A percentile compares a stretch with the other conserved stretches of the same genome.
phyloP scores from a whole-genome alignment of 2,888 invertebrate genomes.

The Stramonita haemastoma region DNA sequence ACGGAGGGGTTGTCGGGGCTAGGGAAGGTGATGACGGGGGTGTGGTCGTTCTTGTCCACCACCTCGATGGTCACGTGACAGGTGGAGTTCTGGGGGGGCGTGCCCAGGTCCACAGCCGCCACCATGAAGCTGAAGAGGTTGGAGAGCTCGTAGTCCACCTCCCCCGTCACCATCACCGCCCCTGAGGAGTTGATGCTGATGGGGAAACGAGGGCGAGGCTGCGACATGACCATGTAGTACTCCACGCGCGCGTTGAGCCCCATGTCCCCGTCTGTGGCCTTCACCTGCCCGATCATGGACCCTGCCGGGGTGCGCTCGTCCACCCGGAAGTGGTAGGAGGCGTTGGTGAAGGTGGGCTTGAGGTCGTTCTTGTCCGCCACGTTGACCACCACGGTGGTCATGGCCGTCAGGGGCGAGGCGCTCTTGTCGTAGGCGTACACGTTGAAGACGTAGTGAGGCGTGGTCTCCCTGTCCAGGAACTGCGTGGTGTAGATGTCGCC shows the following conservation, averaged over 20 bases:
- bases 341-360: conserved; percentile 45
- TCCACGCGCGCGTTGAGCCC: conserved; percentile 47
- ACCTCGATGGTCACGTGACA: conserved; percentile 46
- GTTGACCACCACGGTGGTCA: conserved; percentile 49
- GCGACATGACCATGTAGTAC: conserved; percentile 46
- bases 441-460: conserved; percentile 43
- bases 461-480: conserved; percentile 49
- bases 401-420: conserved; percentile 45
- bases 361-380: conserved; percentile 51
- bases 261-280: conserved; percentile 47
- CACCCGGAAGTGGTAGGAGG: conserved; percentile 44
- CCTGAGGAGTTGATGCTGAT: conserved; percentile 46
- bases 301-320: conserved; percentile 42
- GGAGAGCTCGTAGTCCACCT: conserved; percentile 47
- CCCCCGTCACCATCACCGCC: conserved; percentile 40
- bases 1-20: conserved; percentile 51
- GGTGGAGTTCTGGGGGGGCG: conserved; percentile 48
- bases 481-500: conserved; percentile 50
- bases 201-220: conserved; percentile 43
- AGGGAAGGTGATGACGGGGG: conserved; percentile 51
- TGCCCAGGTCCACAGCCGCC: conserved; percentile 49
- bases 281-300: conserved; percentile 44
- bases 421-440: conserved; percentile 50
- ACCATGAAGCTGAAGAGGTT: conserved; percentile 47
- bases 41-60: conserved; percentile 52